Base-by-base conservation (phyloP, 64 coral and sea anemone genomes). In the Orbicella faveolata region DNA sequence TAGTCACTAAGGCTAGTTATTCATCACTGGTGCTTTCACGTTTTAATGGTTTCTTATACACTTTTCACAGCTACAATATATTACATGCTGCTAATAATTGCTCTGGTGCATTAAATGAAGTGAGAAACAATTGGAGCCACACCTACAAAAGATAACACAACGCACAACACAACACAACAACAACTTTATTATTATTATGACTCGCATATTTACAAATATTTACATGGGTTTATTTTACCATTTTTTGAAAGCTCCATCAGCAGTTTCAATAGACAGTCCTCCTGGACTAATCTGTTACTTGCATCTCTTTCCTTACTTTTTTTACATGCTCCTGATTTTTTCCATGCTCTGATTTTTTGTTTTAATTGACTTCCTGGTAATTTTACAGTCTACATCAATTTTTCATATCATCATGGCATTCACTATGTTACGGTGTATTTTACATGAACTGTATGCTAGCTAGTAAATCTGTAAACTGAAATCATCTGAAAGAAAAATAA, bases 311-410 rank as follows among this genome's bases (percentile, higher is more conserved):
- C 75, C 17, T 78, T 2, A 0, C 11, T 77, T 77, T 39, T 78
- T 20, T 78, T 9, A 30, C 30, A 30, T 30, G 30, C 30, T 30
- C 30, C 30, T 30, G 30, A 30, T n/a, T 1, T 79, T 79, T 23
- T 4, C 18, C 5, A 67, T 67, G 20, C 26, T 77, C 36, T 16
- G 15, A 39, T 3, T 2, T 19, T 44, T 77, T 30, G 30, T 30
- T 30, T 30, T 30, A 30, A 30, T 30, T 30, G 34, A 44, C 0
- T 17, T 77, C 16, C 37, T 44, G 18, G 37, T 77, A 18, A 44
- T 36, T 79, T 20, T 44, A 76, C 75, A 79, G 41, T 79, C 76
- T 53, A 53, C 76, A 79, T 79, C 76, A 79, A 79, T 79, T 55
- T 79, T 54, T 79, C 77, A 79, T 79, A 23, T 16, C 33, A 39